phyloP scores from a whole-genome alignment of 2,797 vertebrate genomes.

The Hydrocynus forskahlii region DNA sequence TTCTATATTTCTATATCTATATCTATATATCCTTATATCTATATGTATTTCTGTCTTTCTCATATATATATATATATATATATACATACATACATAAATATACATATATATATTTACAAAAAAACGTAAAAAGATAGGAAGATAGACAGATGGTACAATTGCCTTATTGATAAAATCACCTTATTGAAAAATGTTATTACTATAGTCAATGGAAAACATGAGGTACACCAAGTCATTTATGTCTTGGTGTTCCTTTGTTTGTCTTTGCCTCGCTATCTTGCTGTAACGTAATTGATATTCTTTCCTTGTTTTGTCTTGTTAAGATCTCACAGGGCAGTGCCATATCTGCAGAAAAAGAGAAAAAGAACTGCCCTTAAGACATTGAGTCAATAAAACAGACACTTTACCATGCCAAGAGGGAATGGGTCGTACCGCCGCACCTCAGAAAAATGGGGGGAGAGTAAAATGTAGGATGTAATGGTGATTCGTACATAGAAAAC shows the following conservation, averaged over 20 bases:
- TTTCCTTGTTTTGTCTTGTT: constrained; percentile 59
- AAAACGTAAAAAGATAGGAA: too few species aligned
- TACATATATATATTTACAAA: too few species aligned
- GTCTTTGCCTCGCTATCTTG: constrained; percentile 30
- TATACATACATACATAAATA: too few species aligned
- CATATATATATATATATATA: too few species aligned
- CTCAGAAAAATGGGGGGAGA: constrained; percentile 2
- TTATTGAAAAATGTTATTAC: constrained; percentile 5
- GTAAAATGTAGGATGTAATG: neutral
- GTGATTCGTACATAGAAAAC: neutral
- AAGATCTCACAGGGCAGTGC: constrained; percentile 56
- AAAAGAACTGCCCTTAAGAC: constrained; percentile 66
- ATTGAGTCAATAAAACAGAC: constrained; percentile 68
- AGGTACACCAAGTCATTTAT: constrained; percentile 21
- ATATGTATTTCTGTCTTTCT: too few species aligned
- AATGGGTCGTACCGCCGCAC: constrained; percentile 43
- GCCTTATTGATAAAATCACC: neutral
- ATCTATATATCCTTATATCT: too few species aligned
- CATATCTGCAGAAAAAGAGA: constrained; percentile 57
- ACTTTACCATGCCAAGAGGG: constrained; percentile 64
- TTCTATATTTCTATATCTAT: too few species aligned
- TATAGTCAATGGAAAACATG: constrained; percentile 60
- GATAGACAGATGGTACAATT: too few species aligned
- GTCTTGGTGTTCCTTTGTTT: constrained; percentile 45
- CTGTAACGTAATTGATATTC: constrained; percentile 57